Base-by-base conservation (phyloP, 2,888 invertebrate species). In the Watsonalla binaria region DNA sequence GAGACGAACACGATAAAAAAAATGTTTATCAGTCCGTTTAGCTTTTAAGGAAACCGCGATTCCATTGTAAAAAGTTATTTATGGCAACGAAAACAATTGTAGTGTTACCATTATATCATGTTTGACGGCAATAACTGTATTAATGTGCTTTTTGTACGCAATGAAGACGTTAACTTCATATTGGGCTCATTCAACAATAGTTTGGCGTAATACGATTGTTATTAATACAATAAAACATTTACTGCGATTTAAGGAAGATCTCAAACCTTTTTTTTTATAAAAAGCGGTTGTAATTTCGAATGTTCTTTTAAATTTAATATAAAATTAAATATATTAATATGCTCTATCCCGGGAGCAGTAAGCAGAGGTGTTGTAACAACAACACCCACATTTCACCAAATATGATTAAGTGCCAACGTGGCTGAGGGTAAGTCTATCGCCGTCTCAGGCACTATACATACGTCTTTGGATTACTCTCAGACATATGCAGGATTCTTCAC, bases 11-110 rank as follows among this genome's bases (percentile, higher is more conserved):
- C 66, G 61, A 71, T 74, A 85, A 90, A 88, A 88, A 91, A 89
- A 90, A 87, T 83, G 86, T 84, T 87, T 88, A 90, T 90, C 90
- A 87, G 88, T 76, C 88, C 78, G 89, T 88, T 90, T 86, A 87
- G 84, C 90, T 89, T 90, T 90, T 89, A 89, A 85, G 88, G 87
- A 87, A 88, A 88, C 90, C 90, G 90, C 89, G 81, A 86, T 84
- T 86, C 87, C 81, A 86, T 90, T 90, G 90, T 89, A 84, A 81
- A 79, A 82, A 76, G 84, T 82, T 87, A 91, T 92, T 90, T 91
- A 91, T 90, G 84, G 76, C 65, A 77, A 69, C 70, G 83, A 85
- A 91, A 91, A 90, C 91, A 91, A 91, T 91, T 90, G 90, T 70
- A 81, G 78, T 83, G 87, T 84, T 87, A 85, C 88, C 84, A 89